A percentile compares a stretch with the other conserved stretches of the same genome.
Conservation (phyloP, 1,140 invertebrate genomes). For the Eupristina koningsbergeri region DNA sequence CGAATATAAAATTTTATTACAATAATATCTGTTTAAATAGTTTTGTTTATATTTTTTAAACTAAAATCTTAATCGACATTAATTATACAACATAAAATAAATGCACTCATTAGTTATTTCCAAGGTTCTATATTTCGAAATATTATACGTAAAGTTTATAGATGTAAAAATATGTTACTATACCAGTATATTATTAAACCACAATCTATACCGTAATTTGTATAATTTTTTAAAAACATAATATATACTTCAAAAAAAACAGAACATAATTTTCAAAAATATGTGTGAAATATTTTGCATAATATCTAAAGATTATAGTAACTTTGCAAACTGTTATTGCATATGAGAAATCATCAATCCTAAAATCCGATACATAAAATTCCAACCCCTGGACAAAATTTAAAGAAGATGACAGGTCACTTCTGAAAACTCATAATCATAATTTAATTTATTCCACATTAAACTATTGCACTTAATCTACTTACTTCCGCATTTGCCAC, state of each 20-base stretch:
- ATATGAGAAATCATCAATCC: constrained; percentile 39
- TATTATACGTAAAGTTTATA: too few relatives aligned
- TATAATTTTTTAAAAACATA: too few relatives aligned
- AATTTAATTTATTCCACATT: background rate
- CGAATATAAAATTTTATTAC: background rate
- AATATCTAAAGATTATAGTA: background rate
- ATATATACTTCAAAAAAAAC: background rate
- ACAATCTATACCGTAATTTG: too few relatives aligned
- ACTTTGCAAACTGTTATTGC: constrained; percentile 50
- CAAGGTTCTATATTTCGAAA: background rate
- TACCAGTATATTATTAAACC: too few relatives aligned
- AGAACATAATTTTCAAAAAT: too few relatives aligned
- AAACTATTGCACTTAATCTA: background rate
- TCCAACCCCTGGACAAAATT: constrained; percentile 2
- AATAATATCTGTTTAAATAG: background rate
- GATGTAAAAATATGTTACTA: too few relatives aligned
- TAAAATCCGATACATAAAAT: constrained; percentile 7
- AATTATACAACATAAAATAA: background rate
- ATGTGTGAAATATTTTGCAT: too few relatives aligned
- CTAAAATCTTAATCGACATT: background rate
- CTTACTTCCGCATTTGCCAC: constrained; percentile 60
- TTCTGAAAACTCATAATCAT: constrained; percentile 37
- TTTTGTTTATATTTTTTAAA: background rate
- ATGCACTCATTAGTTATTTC: background rate
- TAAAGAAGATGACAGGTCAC: background rate